Base-by-base conservation (phyloP, 2,888 invertebrate genomes). In the Erpobdella octoculata region DNA sequence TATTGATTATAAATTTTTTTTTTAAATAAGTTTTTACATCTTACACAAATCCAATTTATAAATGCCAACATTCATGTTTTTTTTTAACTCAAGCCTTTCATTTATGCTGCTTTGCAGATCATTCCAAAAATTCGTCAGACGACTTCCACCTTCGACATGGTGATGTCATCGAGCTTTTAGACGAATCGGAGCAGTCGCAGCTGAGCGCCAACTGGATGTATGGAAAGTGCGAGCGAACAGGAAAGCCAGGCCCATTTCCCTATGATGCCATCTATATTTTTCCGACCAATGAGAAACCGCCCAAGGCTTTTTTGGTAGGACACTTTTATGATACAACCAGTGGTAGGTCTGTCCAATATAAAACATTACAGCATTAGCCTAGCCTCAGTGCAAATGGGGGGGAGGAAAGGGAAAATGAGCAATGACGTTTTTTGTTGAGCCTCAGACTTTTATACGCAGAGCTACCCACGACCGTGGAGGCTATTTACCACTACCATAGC, bases 231-330 rank as follows among this genome's bases (percentile, higher is more conserved):
- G 71, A 71, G 25, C 21, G 71, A 18, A 72, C 74, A 6, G 72
- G 73, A 25, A 28, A 58, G 18, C 58, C 28, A 3, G 75, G 76
- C 8, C 33, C 62, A 5, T 77, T 77, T 64, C 77, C 77, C 0
- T 69, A 73, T 21, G 77, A 77, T 71, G 67, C 61, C 41, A 73
- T 77, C 46, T 77, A 77, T 72, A 74, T 77, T 48, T 61, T 77
- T 8, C 77, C 77, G 12, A 70, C 76, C 33, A 68, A 72, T 36
- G 73, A 75, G 41, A 74, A 70, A 59, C 77, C 77, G 3, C 76
- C 75, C 0, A 65, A 67, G 3, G 75, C 75, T 2, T 76, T 77
- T 67, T 68, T 77, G 71, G 77, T 77, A 31, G 74, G 74, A 70
- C n/a, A n/a, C n/a, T n/a, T n/a, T n/a, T n/a, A n/a, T n/a, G n/a